Base-by-base conservation (phyloP, 1,140 invertebrate species). In the Danaus plexippus region DNA sequence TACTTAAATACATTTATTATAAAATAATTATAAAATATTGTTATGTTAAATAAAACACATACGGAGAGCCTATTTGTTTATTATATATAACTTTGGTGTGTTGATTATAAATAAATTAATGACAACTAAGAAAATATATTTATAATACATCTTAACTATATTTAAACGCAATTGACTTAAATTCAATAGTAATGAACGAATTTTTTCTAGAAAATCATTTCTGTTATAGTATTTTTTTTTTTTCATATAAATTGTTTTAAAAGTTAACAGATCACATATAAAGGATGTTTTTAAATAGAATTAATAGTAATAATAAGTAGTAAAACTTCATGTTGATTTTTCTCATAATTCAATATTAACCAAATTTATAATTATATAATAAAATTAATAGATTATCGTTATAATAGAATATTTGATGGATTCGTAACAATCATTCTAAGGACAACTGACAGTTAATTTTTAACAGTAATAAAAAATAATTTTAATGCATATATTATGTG, bases 61-160 rank as follows among this genome's bases (percentile, higher is more conserved):
- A 77, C 74, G 57, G 71, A 80, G 78, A 76, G 71, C 78, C 78
- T 86, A 83, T 77, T 80, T 80, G 77, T 86, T 86, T 74, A 79
- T 81, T 76, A 73, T 75, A 77, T 71, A 79, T 85, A 84, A 84
- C 80, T 86, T 86, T 86, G 83, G 83, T 86, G 78, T 86, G 66
- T 82, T 78, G 78, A 80, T 81, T 80, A 83, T 82, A 84, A 83
- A 83, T 78, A 84, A 83, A 84, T 81, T 82, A 78, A 75, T 64
- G 66, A 78, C 67, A 77, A 75, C 69, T 77, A 82, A 76, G 59
- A 67, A 77, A 69, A 66, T 66, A 57, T 49, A 50, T 57, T 57
- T 57, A 55, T 60, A 22, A 51, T 56, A 61, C 59, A 61, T 61
- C 44, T 52, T 61, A 61, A 61, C 56, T 51, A 57, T 57, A 59